Percentiles rank a stretch among this genome's conserved stretches.
Conservation (phyloP, 1,140 invertebrate species). For the Nymphalis io region DNA sequence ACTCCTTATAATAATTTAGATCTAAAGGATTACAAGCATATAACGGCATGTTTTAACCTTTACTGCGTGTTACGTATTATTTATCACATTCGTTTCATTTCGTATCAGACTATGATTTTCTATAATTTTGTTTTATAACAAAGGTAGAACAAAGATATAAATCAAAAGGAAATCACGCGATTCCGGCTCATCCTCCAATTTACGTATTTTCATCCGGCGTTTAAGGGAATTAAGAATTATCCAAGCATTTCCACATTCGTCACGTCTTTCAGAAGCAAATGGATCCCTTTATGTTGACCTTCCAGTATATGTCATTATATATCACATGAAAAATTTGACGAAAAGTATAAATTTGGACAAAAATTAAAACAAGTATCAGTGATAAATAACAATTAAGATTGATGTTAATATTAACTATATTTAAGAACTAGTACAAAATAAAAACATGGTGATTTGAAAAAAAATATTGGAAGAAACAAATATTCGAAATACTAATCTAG, state of each 20-base stretch:
- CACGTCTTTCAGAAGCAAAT: not conserved
- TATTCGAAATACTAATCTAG: no score
- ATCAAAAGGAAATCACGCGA: slow-evolving; percentile 31
- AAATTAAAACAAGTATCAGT: no score
- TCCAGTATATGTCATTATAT: not conserved
- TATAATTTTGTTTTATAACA: not conserved
- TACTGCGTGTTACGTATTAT: no score
- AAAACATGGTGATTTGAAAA: no score
- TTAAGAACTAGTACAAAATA: no score
- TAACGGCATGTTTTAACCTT: no score
- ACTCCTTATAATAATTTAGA: no score
- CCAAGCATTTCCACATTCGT: slow-evolving; percentile 26
- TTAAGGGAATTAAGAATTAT: slow-evolving; percentile 30
- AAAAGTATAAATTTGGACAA: no score
- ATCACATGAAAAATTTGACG: not conserved
- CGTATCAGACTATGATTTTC: not conserved
- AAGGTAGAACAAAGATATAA: slow-evolving; percentile 13
- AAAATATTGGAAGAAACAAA: no score
- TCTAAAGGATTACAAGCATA: no score
- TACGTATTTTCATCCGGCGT: slow-evolving; percentile 24
- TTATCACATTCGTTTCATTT: not conserved
- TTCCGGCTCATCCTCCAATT: slow-evolving; percentile 16
- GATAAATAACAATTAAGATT: no score
- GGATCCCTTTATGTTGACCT: slow-evolving; percentile 5
- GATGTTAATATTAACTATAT: no score